Base-by-base conservation (phyloP, 2,113 vertebrate species). In the Dicerorhinus sumatrensis region DNA sequence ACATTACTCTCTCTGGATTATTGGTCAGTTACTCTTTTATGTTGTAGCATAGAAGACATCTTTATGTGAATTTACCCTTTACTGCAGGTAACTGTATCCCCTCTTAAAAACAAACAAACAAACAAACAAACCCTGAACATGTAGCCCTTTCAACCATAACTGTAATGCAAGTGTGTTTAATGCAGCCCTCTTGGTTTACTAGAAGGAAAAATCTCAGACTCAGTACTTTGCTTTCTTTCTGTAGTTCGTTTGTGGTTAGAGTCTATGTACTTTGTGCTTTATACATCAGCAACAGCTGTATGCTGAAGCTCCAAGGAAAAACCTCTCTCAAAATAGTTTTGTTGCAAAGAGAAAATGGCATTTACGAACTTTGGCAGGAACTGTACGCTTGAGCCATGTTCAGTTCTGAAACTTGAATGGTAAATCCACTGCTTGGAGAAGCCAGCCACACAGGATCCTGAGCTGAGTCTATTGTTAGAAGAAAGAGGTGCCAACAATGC, bases 351-450 rank as follows among this genome's bases (percentile, higher is more conserved):
- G 23, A 95, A 89, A 89, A 96, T 75, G 67, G 33, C 72, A 96
- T 91, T 94, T 51, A 60, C 31, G 62, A 89, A 73, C 69, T 93
- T 89, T 96, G 96, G 69, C 93, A 96, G 69, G 60, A 93, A 54
- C 27, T 81, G 33, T 62, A 54, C 39, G 82, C 85, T 77, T 89
- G 58, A 95, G 69, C 77, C 42, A 17, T 73, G 33, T 96, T 96
- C 51, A 80, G 0, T 93, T 98, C 91, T 93, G 69, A 96, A 96
- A 95, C 31, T 73, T 97, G 85, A 91, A 80, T 94, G 95, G 95
- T 94, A 97, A 96, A 73, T 69, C 39, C 29, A 85, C 60, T 79
- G 14, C 51, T 2, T 46, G 51, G 51, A 65, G 56, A 94, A 91
- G 73, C 36, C 62, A 94, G 73, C 39, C 39, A 42, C 36, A 21